These are phyloP conservation scores for Taphrorychus bicolor DNA, from an alignment of 2,888 invertebrate species.

Conservation along the genomic window DNA sequence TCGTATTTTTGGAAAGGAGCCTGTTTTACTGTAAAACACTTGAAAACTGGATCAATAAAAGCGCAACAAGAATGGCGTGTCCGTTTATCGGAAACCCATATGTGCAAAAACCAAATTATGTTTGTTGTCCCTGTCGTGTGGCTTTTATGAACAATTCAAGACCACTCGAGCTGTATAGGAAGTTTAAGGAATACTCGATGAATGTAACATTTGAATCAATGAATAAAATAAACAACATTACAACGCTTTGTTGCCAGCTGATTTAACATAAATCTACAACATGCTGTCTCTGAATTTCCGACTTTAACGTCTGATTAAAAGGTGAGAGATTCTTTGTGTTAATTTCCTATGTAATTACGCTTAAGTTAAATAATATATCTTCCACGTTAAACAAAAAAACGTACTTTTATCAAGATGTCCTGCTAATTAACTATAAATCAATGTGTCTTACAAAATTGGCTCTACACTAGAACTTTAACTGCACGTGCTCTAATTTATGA, in stretches of 20 bases:
- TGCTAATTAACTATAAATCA: conserved; percentile 7
- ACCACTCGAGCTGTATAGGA: background rate
- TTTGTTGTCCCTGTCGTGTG: background rate
- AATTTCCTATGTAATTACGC: background rate
- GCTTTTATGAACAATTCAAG: background rate
- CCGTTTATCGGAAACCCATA: background rate
- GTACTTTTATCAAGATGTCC: background rate
- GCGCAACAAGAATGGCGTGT: background rate
- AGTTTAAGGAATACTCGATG: background rate
- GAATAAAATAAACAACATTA: conserved; percentile 4
- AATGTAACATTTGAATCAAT: conserved; percentile 2
- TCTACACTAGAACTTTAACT: background rate
- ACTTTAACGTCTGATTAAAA: background rate
- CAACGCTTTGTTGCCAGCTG: background rate
- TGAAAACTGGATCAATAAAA: background rate
- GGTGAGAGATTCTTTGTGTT: no score
- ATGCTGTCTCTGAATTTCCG: background rate
- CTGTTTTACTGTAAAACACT: background rate
- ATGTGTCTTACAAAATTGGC: background rate
- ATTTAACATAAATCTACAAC: background rate
- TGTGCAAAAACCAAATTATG: background rate
- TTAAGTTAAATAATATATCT: background rate
- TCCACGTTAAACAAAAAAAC: background rate
- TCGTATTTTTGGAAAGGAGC: background rate
- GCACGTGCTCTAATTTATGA: conserved; percentile 11